phyloP scores from a whole-genome alignment of 2,888 invertebrate species.

The Lepetodrilus schrolli region DNA sequence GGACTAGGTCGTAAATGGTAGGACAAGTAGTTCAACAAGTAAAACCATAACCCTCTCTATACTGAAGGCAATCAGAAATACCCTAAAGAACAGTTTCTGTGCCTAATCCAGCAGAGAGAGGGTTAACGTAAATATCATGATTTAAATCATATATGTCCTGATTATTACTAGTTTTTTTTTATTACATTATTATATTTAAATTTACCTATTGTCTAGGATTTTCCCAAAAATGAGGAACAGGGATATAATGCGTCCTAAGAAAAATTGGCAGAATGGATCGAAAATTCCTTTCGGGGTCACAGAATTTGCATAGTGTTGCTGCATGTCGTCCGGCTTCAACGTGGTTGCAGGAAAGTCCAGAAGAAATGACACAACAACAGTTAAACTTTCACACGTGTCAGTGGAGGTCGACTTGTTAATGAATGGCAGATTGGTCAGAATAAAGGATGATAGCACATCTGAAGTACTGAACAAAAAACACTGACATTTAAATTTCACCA shows the following conservation, averaged over 20 bases:
- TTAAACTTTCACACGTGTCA: not conserved
- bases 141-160: too few species aligned
- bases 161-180: too few species aligned
- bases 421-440: conserved; percentile 26
- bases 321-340: too few species aligned
- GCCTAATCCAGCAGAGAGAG: too few species aligned
- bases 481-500: conserved; percentile 35
- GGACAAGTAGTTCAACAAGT: too few species aligned
- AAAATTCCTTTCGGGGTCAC: not conserved
- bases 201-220: not conserved
- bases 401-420: not conserved
- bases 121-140: too few species aligned
- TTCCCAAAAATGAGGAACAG: not conserved
- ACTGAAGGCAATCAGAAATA: too few species aligned
- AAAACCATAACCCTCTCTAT: too few species aligned
- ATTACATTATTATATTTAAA: too few species aligned
- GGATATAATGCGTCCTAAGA: not conserved
- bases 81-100: too few species aligned
- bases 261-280: not conserved
- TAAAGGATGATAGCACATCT: conserved; percentile 47
- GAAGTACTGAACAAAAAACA: conserved; percentile 49
- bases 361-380: not conserved
- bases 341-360: not conserved
- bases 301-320: too few species aligned
- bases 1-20: too few species aligned